Evolutionary conservation across 1,140 invertebrate species (phyloP).

Genomic region (Drosophila elegans): DNA sequence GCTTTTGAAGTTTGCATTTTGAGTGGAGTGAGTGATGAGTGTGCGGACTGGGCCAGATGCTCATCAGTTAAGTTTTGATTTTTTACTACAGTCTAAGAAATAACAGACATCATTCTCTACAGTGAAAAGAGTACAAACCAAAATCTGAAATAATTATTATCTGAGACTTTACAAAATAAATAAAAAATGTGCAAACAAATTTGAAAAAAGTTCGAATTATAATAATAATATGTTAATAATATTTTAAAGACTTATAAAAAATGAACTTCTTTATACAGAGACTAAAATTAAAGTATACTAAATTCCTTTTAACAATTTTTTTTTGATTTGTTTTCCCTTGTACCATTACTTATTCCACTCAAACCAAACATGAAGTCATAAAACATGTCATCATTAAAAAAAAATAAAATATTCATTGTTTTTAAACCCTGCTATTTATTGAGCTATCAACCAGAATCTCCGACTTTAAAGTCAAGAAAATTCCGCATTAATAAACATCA

Average conservation of each 20-base stretch:
- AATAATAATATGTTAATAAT: no score
- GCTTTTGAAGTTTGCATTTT: conserved; percentile 61
- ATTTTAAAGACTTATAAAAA: no score
- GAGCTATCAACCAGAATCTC: conserved; percentile 5
- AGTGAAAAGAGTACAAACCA: background rate
- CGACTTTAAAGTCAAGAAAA: conserved; percentile 18
- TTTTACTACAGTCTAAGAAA: conserved; percentile 35
- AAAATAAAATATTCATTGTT: conserved; percentile 12
- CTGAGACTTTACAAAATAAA: no score
- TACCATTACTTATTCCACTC: no score
- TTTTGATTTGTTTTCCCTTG: no score
- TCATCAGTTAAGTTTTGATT: conserved; percentile 60
- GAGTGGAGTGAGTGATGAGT: conserved; percentile 21
- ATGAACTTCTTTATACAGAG: no score
- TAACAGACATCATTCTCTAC: conserved; percentile 1
- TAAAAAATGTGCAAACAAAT: no score
- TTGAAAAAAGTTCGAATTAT: no score
- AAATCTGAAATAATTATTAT: no score
- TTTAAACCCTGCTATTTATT: background rate
- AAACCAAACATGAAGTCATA: background rate
- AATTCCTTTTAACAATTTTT: no score
- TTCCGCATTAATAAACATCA: conserved; percentile 48
- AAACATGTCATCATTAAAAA: background rate
- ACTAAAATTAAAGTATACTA: no score
- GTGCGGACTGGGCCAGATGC: conserved; percentile 32